Evolutionary conservation across 2,113 vertebrate genomes (phyloP), one percentile per base, ranked within the genome.

Genomic region (Protobothrops flavoviridis): DNA sequence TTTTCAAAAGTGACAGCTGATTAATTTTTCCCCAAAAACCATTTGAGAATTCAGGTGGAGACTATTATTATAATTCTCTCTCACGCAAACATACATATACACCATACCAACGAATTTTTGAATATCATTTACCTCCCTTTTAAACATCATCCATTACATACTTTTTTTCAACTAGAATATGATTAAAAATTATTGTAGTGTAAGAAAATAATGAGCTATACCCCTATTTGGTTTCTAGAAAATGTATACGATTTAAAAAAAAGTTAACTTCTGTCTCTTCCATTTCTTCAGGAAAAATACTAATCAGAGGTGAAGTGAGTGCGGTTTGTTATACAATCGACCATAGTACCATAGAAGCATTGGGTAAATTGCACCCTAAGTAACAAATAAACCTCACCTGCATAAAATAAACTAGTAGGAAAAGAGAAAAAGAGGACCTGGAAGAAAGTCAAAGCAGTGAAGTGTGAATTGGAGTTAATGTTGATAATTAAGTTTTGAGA

Each of bases 201-300:
- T 90, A 90, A 90, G 53, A 33, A 53, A 88, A 64, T 92, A 93
- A 85, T 56, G 15, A 93, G 23, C 61, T 85, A 50, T 85, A 74
- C 50, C 9, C 53, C 33, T 85, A 61, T 86, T 90, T 53, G 74
- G 55, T 87, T 90, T 93, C 56, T 87, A 87, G 55, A 86, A 90
- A 93, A 93, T 86, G 56, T 87, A n/a, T 93, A 53, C 39, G 33
- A 33, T 89, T n/a, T 89, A 29, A 21, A 43, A 20, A 85, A 50
- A 93, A 90, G 15, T 21, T 88, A 23, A 55, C 50, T 69, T 88
- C 45, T 50, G 64, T 88, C 7, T 50, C 2, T 93, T 93, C 88
- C 89, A 17, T 23, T 59, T 85, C 61, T 87, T 86, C 2, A 26
- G 23, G 81, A 39, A 61, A 90, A 90, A 52, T 64, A 90, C 45